These are phyloP conservation scores for Noctua janthina DNA, from an alignment of 2,888 invertebrate species.

Conservation along the genomic window DNA sequence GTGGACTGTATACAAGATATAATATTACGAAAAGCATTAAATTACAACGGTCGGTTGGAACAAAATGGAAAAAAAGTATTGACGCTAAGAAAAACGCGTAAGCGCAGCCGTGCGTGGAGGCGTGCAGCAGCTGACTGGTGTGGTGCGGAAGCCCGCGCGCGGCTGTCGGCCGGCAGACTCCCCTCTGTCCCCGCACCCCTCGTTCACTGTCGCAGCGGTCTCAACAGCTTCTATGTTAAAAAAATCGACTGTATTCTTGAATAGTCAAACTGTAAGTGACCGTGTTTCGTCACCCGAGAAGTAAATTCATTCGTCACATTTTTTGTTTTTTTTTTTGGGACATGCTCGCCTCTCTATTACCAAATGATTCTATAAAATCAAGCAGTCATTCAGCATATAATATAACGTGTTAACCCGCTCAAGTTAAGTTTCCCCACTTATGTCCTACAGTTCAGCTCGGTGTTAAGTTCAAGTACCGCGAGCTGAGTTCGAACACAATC, in stretches of 20 bases:
- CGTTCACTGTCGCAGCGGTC: no score
- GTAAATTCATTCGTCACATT: neutral
- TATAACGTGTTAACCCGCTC: neutral
- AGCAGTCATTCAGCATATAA: neutral
- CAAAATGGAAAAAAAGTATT: no score
- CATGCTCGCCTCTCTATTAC: neutral
- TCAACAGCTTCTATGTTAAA: neutral
- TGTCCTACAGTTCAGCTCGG: constrained; percentile 2
- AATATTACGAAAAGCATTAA: no score
- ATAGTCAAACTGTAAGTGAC: neutral
- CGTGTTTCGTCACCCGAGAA: neutral
- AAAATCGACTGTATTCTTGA: neutral
- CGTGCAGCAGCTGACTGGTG: no score
- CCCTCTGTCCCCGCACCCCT: no score
- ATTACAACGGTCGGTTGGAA: no score
- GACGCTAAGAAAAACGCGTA: no score
- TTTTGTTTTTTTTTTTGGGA: neutral
- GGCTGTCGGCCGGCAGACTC: no score
- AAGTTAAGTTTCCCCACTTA: constrained; percentile 17
- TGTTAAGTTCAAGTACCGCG: neutral
- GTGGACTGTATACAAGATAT: no score
- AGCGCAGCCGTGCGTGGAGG: no score
- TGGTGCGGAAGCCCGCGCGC: no score
- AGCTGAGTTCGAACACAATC: constrained; percentile 44
- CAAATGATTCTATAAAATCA: neutral